phyloP scores from a whole-genome alignment of 2,113 vertebrate species.

The Stigmatopora nigra region DNA sequence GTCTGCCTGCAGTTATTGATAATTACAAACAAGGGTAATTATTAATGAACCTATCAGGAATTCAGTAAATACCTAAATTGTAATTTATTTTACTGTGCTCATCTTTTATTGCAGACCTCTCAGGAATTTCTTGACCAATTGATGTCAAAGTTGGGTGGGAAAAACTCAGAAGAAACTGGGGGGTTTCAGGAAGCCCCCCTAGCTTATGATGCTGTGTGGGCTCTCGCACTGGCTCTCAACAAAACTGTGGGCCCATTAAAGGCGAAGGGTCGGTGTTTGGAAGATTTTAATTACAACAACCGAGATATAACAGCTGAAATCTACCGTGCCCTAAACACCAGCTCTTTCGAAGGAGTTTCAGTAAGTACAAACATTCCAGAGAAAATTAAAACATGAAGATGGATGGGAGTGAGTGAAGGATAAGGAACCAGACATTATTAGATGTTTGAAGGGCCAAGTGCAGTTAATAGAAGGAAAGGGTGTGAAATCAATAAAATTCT shows the following conservation, averaged over 20 bases:
- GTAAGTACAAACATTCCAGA: conserved; percentile 62
- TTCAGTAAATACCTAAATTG: neutral
- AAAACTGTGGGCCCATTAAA: conserved; percentile 80
- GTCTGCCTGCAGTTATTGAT: too few relatives aligned
- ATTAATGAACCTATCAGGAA: too few relatives aligned
- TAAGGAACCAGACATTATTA: neutral
- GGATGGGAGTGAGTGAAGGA: neutral
- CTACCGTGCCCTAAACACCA: conserved; percentile 88
- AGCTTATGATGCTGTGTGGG: conserved; percentile 90
- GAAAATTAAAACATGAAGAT: neutral
- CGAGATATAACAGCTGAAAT: conserved; percentile 83
- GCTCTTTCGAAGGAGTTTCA: conserved; percentile 87
- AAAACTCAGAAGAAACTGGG: conserved; percentile 81
- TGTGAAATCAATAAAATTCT: conserved; percentile 3
- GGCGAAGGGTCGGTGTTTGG: conserved; percentile 72
- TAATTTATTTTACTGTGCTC: neutral
- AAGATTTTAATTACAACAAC: conserved; percentile 93
- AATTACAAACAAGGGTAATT: too few relatives aligned
- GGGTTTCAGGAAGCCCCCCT: conserved; percentile 87
- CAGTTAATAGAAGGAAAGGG: too few relatives aligned
- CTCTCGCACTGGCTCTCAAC: conserved; percentile 84
- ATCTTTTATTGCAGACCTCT: conserved; percentile 70
- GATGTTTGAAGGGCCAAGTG: neutral
- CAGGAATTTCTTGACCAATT: conserved; percentile 86
- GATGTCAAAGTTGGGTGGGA: conserved; percentile 77